phyloP scores from a whole-genome alignment of 2,113 vertebrate genomes.

The Coracopsis vasa region DNA sequence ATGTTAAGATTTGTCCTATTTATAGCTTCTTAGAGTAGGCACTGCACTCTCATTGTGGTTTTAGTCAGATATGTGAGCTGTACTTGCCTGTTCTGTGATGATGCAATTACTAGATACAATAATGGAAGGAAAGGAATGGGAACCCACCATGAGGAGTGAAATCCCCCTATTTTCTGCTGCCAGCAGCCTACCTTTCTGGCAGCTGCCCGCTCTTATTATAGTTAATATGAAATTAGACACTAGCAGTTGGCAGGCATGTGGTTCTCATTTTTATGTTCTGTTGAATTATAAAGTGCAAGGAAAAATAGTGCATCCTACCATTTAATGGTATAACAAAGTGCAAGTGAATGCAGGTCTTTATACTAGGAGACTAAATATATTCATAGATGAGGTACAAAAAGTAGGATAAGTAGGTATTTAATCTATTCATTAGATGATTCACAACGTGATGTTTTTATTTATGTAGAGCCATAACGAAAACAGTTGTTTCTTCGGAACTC shows the following conservation, averaged over 20 bases:
- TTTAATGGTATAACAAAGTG: neutral
- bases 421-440: neutral
- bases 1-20: neutral
- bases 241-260: neutral
- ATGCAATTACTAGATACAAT: neutral
- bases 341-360: neutral
- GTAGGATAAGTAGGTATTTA: neutral
- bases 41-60: neutral
- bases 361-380: neutral
- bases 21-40: neutral
- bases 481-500: constrained; percentile 87
- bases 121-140: neutral
- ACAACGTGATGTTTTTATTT: neutral
- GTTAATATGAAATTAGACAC: neutral
- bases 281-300: neutral
- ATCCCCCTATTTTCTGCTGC: neutral
- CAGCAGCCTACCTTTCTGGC: neutral
- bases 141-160: neutral
- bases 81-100: neutral
- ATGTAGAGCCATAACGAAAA: constrained; percentile 91
- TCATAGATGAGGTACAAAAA: neutral
- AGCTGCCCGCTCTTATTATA: neutral
- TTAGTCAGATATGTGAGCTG: neutral
- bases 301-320: neutral
- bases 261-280: neutral